Percentiles rank a stretch among this genome's conserved stretches.
These are phyloP conservation scores for Carollia perspicillata DNA, from an alignment of 2,113 vertebrate genomes.

Conservation along the genomic window DNA sequence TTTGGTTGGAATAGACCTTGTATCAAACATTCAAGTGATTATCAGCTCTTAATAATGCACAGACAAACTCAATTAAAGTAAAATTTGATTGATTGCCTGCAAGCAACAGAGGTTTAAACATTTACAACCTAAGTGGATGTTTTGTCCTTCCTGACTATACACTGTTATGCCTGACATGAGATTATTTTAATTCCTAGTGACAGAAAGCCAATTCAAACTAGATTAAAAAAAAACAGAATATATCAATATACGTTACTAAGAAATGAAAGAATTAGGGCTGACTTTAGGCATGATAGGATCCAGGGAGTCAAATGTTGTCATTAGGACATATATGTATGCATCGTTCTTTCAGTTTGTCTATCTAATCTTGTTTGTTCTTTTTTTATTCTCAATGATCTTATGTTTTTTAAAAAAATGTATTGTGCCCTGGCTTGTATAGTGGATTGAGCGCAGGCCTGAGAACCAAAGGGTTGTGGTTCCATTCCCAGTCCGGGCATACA, in stretches of 20 bases:
- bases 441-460: no score
- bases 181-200: background rate
- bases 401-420: background rate
- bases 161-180: background rate
- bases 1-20: background rate
- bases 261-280: background rate
- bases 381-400: background rate
- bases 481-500: no score
- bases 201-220: background rate
- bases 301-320: background rate
- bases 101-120: background rate
- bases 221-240: background rate
- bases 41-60: background rate
- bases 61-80: background rate
- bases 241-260: background rate
- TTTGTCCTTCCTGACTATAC: background rate
- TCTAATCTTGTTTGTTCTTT: background rate
- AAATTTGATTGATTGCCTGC: background rate
- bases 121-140: background rate
- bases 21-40: conserved; percentile 9
- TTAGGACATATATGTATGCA: background rate
- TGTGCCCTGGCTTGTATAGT: no score
- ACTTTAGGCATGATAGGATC: background rate
- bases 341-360: background rate
- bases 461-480: no score